Base-by-base conservation (phyloP, 2,888 invertebrate genomes). In the Drosophila eohydei region DNA sequence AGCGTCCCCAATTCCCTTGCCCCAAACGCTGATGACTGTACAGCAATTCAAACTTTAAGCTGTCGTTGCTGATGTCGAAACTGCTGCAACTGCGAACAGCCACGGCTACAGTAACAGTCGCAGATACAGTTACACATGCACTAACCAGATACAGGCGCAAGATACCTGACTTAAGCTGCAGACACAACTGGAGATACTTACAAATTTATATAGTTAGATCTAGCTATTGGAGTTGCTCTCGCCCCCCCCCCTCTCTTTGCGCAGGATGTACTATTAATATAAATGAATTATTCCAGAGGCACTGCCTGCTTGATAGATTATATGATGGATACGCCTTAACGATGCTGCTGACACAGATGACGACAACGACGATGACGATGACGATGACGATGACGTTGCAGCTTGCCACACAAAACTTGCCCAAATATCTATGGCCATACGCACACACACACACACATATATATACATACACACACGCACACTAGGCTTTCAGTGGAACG, bases 261-360 rank as follows among this genome's bases (percentile, higher is more conserved):
- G 34, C 65, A 51, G 88, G 63, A 76, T 72, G 65, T 60, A 52
- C 65, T 77, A 81, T 86, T 89, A 88, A 88, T 88, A 88, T 89
- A 88, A 85, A 87, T 85, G 85, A 87, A 89, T 89, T 89, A 89
- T 78, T 65, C 71, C 67, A 68, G 72, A 71, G 73, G 75, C 77
- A 61, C 70, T 74, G 69, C 57, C 68, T 63, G 78, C 64, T 71
- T 68, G 86, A 81, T 81, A 83, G 84, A 83, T 86, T 83, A 67
- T 83, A 81, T 81, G 81, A 83, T 86, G 81, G 84, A 86, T 83
- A 81, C 78, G 86, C 74, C 86, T 76, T 83, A 81, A 86, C 86
- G 81, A 81, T 77, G 81, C 81, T 61, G 74, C 64, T 64, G 85
- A 70, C 71, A 56, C 43, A 56, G 59, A 78, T 76, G 75, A 60